These are phyloP conservation scores for Nebria ingens DNA, from an alignment of 1,140 invertebrate species.

Conservation along the genomic window DNA sequence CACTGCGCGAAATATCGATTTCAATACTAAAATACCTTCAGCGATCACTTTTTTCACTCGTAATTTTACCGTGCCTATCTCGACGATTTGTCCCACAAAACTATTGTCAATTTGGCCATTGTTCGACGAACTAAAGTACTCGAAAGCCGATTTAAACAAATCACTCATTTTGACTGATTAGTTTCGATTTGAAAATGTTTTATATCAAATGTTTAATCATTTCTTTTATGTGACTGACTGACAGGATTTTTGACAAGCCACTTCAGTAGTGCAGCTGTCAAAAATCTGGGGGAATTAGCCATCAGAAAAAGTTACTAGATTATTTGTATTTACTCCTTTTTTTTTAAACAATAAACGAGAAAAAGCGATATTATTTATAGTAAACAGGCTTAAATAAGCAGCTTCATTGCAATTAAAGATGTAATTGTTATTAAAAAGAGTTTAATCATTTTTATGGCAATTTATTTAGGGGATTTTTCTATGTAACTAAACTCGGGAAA, in stretches of 20 bases:
- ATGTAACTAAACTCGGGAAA: no score
- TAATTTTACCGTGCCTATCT: conserved; percentile 80
- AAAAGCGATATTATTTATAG: no score
- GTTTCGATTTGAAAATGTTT: no score
- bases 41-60: conserved; percentile 83
- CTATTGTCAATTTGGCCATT: conserved; percentile 61
- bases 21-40: conserved; percentile 61
- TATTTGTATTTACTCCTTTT: no score
- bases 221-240: conserved; percentile 2
- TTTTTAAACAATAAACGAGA: no score
- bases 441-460: no score
- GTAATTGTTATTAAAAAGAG: no score
- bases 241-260: conserved; percentile 7
- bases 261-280: not conserved
- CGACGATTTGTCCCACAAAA: conserved; percentile 82
- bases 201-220: not conserved
- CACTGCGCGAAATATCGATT: no score
- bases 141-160: conserved; percentile 79
- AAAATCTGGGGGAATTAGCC: conserved; percentile 1
- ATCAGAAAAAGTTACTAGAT: no score
- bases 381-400: no score
- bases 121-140: conserved; percentile 60
- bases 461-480: no score
- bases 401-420: no score
- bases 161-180: conserved; percentile 57